A percentile compares a stretch with the other conserved stretches of the same genome.
Evolutionary conservation across 1,140 invertebrate genomes (phyloP).

Genomic region (Heliothis virescens): DNA sequence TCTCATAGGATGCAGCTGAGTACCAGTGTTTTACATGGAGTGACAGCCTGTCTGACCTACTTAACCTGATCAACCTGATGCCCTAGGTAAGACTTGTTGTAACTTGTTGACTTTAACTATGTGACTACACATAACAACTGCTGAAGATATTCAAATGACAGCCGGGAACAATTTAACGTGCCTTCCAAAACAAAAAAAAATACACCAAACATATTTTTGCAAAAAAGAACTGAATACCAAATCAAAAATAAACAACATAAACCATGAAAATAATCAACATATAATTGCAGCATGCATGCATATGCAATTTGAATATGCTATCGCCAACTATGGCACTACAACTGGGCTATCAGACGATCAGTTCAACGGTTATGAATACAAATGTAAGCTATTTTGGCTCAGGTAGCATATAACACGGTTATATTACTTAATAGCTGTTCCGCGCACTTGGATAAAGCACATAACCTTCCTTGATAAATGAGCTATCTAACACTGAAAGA

Average conservation of each 20-base stretch:
- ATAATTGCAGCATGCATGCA: slow-evolving; percentile 5
- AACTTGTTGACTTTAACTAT: too few relatives aligned
- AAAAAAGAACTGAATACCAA: background rate
- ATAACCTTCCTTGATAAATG: background rate
- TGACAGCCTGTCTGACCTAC: too few relatives aligned
- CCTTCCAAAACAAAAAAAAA: too few relatives aligned
- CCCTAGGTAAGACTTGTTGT: too few relatives aligned
- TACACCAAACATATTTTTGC: background rate
- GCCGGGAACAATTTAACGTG: too few relatives aligned
- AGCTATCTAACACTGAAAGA: too few relatives aligned
- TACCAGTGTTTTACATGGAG: too few relatives aligned
- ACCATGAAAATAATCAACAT: slow-evolving; percentile 6
- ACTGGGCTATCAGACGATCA: slow-evolving; percentile 53
- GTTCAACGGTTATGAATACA: slow-evolving; percentile 66
- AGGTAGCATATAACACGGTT: slow-evolving; percentile 5
- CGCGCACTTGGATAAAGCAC: too few relatives aligned
- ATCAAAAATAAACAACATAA: background rate
- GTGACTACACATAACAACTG: too few relatives aligned
- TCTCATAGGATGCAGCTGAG: too few relatives aligned
- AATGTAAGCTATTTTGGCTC: slow-evolving; percentile 63
- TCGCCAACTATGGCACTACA: slow-evolving; percentile 19
- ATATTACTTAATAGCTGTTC: background rate
- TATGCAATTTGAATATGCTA: slow-evolving; percentile 18
- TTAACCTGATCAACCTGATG: too few relatives aligned
- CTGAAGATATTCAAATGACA: too few relatives aligned